phyloP scores from a whole-genome alignment of 1,140 invertebrate genomes.

The Scaptomyza montana region DNA sequence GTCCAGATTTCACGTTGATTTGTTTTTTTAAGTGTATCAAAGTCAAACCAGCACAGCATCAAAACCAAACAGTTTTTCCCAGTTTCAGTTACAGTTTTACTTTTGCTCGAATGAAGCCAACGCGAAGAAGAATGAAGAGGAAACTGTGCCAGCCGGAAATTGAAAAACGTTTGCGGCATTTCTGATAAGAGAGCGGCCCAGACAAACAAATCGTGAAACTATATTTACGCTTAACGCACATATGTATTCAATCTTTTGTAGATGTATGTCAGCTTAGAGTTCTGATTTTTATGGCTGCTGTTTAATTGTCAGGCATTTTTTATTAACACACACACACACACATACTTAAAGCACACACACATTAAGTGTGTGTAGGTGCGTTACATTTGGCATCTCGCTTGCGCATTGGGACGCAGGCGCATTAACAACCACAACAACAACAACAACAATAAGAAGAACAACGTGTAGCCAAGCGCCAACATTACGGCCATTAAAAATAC shows the following conservation, averaged over 20 bases:
- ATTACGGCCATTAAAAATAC: conserved; percentile 83
- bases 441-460: conserved; percentile 23
- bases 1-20: no score
- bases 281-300: conserved; percentile 28
- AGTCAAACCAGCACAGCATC: not conserved
- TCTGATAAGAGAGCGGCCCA: conserved; percentile 58
- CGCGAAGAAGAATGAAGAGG: conserved; percentile 27
- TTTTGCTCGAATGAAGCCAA: not conserved
- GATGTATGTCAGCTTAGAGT: not conserved
- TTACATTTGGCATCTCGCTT: conserved; percentile 30
- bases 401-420: conserved; percentile 47
- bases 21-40: not conserved
- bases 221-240: conserved; percentile 7
- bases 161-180: conserved; percentile 81
- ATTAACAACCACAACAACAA: conserved; percentile 27
- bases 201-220: conserved; percentile 20
- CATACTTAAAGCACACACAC: not conserved
- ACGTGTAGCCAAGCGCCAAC: conserved; percentile 48
- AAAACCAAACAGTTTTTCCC: conserved; percentile 1
- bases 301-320: conserved; percentile 51
- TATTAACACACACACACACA: conserved; percentile 24
- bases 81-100: conserved; percentile 21
- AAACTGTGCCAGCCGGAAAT: conserved; percentile 77
- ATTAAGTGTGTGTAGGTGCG: not conserved
- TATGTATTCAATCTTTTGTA: not conserved